Percentiles rank a stretch among this genome's conserved stretches.
phyloP scores from a whole-genome alignment of 1,140 invertebrate genomes.

The Rhopalosiphum maidis region DNA sequence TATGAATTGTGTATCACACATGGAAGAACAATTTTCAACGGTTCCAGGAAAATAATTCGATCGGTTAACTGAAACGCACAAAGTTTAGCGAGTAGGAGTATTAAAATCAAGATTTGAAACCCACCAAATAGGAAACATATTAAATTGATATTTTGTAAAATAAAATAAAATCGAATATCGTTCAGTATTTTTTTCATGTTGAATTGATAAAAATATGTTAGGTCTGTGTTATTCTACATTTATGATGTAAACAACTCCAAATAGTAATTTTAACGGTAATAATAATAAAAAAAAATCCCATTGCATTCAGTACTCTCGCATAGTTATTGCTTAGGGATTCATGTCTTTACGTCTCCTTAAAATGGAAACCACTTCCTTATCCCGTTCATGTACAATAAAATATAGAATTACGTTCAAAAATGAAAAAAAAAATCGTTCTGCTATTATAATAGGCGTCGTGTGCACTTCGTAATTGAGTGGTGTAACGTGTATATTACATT shows the following conservation, averaged over 20 bases:
- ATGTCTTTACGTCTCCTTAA: too few relatives aligned
- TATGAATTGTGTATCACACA: slow-evolving; percentile 23
- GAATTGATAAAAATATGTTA: background rate
- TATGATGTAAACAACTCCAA: too few relatives aligned
- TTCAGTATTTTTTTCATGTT: background rate
- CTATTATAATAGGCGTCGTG: too few relatives aligned
- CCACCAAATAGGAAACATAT: background rate
- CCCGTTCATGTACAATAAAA: too few relatives aligned
- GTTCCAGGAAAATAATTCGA: background rate
- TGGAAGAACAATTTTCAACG: too few relatives aligned
- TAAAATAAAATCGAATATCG: background rate
- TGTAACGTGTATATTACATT: background rate
- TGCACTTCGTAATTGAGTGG: too few relatives aligned
- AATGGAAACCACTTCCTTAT: too few relatives aligned
- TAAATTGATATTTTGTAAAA: background rate
- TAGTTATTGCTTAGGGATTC: too few relatives aligned
- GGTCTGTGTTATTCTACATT: too few relatives aligned
- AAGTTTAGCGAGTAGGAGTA: background rate
- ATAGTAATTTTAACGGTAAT: background rate
- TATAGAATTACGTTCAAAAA: too few relatives aligned
- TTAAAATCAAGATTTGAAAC: background rate
- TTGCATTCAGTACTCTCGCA: background rate
- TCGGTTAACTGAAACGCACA: background rate
- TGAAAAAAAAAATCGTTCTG: too few relatives aligned
- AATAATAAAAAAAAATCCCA: background rate